Base-by-base conservation (phyloP, 35 echinoderm and acorn worm species). In the Stichopus chloronotus region DNA sequence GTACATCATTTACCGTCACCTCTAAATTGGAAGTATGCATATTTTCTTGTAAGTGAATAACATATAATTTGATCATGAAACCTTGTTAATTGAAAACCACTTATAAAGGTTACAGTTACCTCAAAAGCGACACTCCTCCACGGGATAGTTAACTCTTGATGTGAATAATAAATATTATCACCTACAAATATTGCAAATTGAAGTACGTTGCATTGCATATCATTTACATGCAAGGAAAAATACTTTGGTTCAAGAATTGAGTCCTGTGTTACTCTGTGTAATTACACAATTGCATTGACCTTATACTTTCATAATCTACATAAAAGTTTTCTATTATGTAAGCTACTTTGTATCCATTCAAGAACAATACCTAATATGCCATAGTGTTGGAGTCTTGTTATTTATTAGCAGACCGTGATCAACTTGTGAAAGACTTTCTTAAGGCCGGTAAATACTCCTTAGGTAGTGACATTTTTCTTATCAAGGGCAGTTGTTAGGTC, bases 121-220 rank as follows among this genome's bases (percentile, higher is more conserved):
- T 76, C 72, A 76, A 17, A 11, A 76, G 72, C 24, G 72, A 76
- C 72, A 13, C 72, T 76, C 11, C 24, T 76, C 17, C 24, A 76
- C 24, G 12, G 4, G 72, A 9, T 13, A 76, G 17, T 76, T 76
- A 76, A 76, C 17, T 76, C 9, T 20, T 76, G 13, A 12, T 76
- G 72, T 76, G 72, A 76, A 76, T 76, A 76, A 76, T 76, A 76
- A 76, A 76, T 16, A 76, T 76, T 76, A 16, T 76, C 72, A 76
- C 24, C 72, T 76, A 22, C 4, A 74, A 74, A 74, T 74, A 74
- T 74, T 74, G 8, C 69, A 74, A 74, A 74, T 74, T 74, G 4
- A 74, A 74, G 69, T 74, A 74, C 23, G 69, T 4, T 22, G 23
- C 69, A 74, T 74, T 10, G 23, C 9, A 74, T 74, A 74, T 3